Conservation (phyloP, 2,888 invertebrate genomes). For the Meandrusa payeni region DNA sequence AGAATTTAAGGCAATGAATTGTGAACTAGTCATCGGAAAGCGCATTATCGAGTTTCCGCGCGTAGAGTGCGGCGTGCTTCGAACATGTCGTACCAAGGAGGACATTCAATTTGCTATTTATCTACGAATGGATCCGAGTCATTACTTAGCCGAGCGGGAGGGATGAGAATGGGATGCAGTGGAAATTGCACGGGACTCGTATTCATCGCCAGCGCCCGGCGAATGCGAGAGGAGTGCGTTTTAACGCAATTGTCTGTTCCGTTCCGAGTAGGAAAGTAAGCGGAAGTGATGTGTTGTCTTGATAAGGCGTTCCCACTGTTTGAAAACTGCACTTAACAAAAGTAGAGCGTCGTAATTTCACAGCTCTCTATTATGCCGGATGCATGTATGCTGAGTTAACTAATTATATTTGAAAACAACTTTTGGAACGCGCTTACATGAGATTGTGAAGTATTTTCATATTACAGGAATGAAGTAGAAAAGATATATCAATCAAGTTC, state of each 20-base stretch:
- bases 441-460: no score
- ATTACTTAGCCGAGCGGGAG: slow-evolving; percentile 79
- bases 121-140: slow-evolving; percentile 80
- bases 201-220: slow-evolving; percentile 18
- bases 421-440: no score
- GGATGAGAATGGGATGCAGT: slow-evolving; percentile 71
- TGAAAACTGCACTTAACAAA: background rate
- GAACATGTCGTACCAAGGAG: slow-evolving; percentile 46
- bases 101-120: slow-evolving; percentile 80
- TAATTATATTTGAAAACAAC: no score
- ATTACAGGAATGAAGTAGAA: no score
- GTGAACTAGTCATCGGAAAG: slow-evolving; percentile 1
- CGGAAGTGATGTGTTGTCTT: slow-evolving; percentile 2
- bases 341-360: background rate
- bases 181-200: slow-evolving; percentile 60
- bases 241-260: slow-evolving; percentile 21
- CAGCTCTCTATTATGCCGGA: background rate
- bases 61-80: slow-evolving; percentile 27
- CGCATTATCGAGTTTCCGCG: background rate
- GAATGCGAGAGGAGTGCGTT: slow-evolving; percentile 14
- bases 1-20: background rate
- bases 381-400: no score
- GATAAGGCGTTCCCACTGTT: slow-evolving; percentile 1
- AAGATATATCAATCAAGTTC: no score
- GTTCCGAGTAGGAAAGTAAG: slow-evolving; percentile 12